A percentile compares a stretch with the other conserved stretches of the same genome.
These are phyloP conservation scores for Herpailurus yagouaroundi DNA, from an alignment of 2,113 vertebrate species.

Conservation along the genomic window DNA sequence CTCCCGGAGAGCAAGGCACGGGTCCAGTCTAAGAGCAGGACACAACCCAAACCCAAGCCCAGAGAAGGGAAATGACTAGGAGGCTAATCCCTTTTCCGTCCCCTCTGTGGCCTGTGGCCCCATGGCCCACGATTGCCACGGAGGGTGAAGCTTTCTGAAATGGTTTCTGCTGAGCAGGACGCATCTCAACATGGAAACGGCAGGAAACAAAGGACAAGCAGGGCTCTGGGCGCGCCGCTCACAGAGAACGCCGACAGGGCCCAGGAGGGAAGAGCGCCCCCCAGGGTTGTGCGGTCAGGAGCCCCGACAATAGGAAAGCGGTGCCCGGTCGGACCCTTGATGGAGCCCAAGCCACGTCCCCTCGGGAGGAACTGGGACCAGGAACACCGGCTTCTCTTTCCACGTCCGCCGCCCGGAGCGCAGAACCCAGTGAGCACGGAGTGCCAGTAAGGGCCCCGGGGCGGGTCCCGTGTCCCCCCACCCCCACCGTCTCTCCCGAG, in stretches of 20 bases:
- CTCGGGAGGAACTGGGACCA: background rate
- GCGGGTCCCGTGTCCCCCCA: rapidly evolving
- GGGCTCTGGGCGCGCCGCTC: rapidly evolving
- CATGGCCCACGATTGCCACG: background rate
- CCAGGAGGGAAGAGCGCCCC: background rate
- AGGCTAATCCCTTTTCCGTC: rapidly evolving
- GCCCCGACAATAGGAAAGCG: background rate
- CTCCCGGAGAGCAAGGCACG: background rate
- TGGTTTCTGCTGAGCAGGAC: background rate
- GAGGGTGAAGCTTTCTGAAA: background rate
- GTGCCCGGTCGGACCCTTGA: background rate
- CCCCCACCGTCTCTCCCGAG: background rate
- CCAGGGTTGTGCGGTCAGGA: rapidly evolving
- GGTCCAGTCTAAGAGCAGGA: background rate
- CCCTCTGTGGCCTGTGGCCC: background rate
- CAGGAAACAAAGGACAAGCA: background rate
- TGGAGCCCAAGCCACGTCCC: rapidly evolving
- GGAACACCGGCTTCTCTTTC: rapidly evolving
- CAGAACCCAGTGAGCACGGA: background rate
- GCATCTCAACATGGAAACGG: background rate
- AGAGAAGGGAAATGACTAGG: rapidly evolving
- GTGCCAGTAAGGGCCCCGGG: rapidly evolving
- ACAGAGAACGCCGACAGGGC: rapidly evolving
- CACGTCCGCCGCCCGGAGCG: background rate
- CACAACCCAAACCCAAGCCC: background rate